These are phyloP conservation scores for Porites rus DNA, from an alignment of 92 coral and sea anemone species.

Conservation along the genomic window DNA sequence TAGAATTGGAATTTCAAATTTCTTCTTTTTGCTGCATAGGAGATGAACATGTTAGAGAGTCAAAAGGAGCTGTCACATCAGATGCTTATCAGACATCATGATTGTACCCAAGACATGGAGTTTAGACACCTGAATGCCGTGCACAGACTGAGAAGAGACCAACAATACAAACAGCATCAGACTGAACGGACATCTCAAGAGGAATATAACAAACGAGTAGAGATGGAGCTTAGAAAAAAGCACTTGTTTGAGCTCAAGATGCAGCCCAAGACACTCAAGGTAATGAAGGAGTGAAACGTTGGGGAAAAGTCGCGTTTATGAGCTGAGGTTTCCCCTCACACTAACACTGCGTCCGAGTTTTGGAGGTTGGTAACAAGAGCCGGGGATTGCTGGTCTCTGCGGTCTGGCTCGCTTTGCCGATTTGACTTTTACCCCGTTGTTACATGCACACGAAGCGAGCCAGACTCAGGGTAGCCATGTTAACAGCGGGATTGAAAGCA, in stretches of 20 bases:
- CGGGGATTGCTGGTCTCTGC: too few relatives aligned
- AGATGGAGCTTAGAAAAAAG: slow-evolving; percentile 89
- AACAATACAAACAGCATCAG: slow-evolving; percentile 94
- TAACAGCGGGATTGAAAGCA: too few relatives aligned
- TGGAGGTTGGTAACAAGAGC: too few relatives aligned
- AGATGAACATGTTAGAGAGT: slow-evolving; percentile 90
- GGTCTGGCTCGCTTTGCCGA: too few relatives aligned
- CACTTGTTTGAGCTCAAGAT: slow-evolving; percentile 92
- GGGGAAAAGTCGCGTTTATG: too few relatives aligned
- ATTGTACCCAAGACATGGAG: slow-evolving; percentile 98
- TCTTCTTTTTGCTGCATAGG: slow-evolving; percentile 51
- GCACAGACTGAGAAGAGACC: slow-evolving; percentile 93
- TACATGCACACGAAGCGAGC: too few relatives aligned
- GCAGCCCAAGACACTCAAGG: slow-evolving; percentile 99
- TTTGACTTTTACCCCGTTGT: too few relatives aligned
- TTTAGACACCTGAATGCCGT: slow-evolving; percentile 88
- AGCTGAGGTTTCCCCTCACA: too few relatives aligned
- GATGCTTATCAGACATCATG: slow-evolving; percentile 97
- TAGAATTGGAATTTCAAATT: background rate
- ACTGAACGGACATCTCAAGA: slow-evolving; percentile 97
- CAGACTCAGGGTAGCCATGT: too few relatives aligned
- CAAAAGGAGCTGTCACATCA: slow-evolving; percentile 94
- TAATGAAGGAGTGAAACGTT: slow-evolving; percentile 12
- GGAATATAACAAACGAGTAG: slow-evolving; percentile 96
- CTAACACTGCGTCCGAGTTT: too few relatives aligned